Base-by-base conservation (phyloP, 1,140 invertebrate species). In the Micrasema longulum region DNA sequence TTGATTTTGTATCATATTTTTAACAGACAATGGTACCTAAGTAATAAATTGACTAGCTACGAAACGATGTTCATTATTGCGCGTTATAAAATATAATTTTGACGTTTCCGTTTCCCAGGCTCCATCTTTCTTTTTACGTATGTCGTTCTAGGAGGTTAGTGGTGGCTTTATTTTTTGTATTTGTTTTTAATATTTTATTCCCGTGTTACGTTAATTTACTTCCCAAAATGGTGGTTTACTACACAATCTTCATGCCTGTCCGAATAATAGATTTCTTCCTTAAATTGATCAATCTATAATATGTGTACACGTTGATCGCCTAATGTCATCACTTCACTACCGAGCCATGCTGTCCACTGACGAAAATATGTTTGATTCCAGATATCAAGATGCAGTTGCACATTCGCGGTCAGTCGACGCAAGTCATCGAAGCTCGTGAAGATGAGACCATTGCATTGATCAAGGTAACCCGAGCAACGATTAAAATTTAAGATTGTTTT, bases 331-430 rank as follows among this genome's bases (percentile, higher is more conserved):
- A 12, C 12, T 47, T 12, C 5, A 31, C 12, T 57, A 14, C 18
- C 36, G 6, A 31, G 36, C 50, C 68, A 70, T 71, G 60, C 63
- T 71, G 60, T 71, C 47, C 22, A n/a, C 16, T 71, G 36, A 65
- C 48, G 31, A n/a, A 47, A 18, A n/a, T 52, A 31, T 62, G 57
- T 69, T 67, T 72, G 43, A 43, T 69, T 68, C 26, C 26, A 64
- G 69, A 35, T 64, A 43, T 23, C 75, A 77, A 71, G 43, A 86
- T 86, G 85, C 84, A 86, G 81, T 79, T 86, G 75, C 83, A 85
- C 77, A 83, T 86, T 69, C 80, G 83, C 80, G 85, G 84, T 78
- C 81, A 82, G 77, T 80, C 81, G 53, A 83, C 83, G 26, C 83
- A 85, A 77, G 81, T 86, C 69, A 76, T 86, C 67, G 85, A 86